Evolutionary conservation across 2,888 invertebrate genomes (phyloP), one percentile per base, ranked within the genome.

Genomic region (Phasia obesa): DNA sequence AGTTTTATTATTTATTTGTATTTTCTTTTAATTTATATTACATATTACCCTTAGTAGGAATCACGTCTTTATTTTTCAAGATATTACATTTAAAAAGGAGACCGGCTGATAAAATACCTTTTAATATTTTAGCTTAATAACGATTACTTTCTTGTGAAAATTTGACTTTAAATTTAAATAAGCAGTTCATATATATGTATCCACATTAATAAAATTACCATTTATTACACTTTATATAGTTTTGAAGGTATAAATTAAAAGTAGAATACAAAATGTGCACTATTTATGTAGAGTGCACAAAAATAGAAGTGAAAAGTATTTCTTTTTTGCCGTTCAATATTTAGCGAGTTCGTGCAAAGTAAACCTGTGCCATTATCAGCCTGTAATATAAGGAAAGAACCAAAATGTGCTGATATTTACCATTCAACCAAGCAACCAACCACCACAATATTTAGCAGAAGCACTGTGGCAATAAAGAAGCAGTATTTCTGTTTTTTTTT

Each of bases 351-450:
- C 77, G 73, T 79, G 65, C 55, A 73, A 42, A 65, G 44, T 73
- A 53, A 79, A 79, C 79, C 73, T 79, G 73, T 35, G 11, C 31
- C 73, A 67, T 79, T 67, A 57, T 67, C 79, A 73, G 44, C 13
- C 62, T 23, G 47, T 44, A 77, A 62, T 62, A 44, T 35, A 69
- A 35, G 51, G 70, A 69, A 62, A 42, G 13, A 59, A 59, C 59
- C 21, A 59, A 59, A 70, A 71, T 17, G 62, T 31, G 51, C 65
- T 73, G 59, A 79, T 59, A 67, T 51, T 64, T 73, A 64, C 23
- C 55, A 64, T 44, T 44, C 62, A 70, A 44, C 62, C 60, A 77
- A 57, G 11, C 55, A 62, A 57, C 15, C 55, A 59, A 53, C 59
- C 59, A 59, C 65, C 35, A 64, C 44, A 67, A 44, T 53, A 53